A percentile compares a stretch with the other conserved stretches of the same genome.
These are phyloP conservation scores for Dyspetes luteomarginatus DNA, from an alignment of 2,888 invertebrate genomes.

Conservation along the genomic window DNA sequence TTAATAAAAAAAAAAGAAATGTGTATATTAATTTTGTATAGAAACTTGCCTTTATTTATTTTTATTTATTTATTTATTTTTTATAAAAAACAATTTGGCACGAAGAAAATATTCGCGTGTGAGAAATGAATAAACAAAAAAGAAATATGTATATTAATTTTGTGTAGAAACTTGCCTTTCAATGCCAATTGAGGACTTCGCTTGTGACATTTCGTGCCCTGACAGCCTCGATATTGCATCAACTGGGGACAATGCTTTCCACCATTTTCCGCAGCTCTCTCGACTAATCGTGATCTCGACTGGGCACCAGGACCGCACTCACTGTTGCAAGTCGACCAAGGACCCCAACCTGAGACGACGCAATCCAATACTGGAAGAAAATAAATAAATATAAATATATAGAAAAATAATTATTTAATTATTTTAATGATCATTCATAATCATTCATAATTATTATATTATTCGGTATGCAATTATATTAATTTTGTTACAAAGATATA, in stretches of 20 bases:
- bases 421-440: too few relatives aligned
- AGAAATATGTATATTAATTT: neutral
- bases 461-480: too few relatives aligned
- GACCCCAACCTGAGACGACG: constrained; percentile 92
- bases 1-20: too few relatives aligned
- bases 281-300: constrained; percentile 88
- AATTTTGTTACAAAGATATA: too few relatives aligned
- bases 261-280: constrained; percentile 90
- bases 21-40: too few relatives aligned
- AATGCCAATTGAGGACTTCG: constrained; percentile 89
- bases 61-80: too few relatives aligned
- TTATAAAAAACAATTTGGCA: too few relatives aligned
- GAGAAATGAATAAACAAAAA: neutral
- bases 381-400: too few relatives aligned
- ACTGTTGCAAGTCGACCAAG: constrained; percentile 93
- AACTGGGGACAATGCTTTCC: constrained; percentile 92
- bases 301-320: constrained; percentile 93
- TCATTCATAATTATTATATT: too few relatives aligned
- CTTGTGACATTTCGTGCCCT: constrained; percentile 89
- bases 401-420: too few relatives aligned
- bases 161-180: constrained; percentile 86
- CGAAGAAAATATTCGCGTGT: too few relatives aligned
- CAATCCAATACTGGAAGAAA: constrained; percentile 91
- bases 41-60: too few relatives aligned
- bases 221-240: constrained; percentile 92